Base-by-base conservation (phyloP, 2,888 invertebrate species). In the Diloba caeruleocephala region DNA sequence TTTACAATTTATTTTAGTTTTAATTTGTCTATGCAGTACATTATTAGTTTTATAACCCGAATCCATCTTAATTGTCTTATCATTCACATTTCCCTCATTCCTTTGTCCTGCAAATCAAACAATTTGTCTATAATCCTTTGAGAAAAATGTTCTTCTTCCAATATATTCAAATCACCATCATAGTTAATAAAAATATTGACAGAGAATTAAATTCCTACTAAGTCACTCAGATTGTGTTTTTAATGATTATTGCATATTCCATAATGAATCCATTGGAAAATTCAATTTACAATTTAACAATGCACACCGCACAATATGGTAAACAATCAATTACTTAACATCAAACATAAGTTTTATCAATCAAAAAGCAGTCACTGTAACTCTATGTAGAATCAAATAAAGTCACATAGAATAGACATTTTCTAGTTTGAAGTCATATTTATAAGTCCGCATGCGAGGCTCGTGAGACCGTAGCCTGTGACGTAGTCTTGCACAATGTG, bases 1-100 rank as follows among this genome's bases (percentile, higher is more conserved):
- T 72, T 53, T 71, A 73, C 68, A 72, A 19, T 50, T 59, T 46
- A 62, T 29, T 59, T 61, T 39, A 49, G 43, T 62, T 56, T 14
- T 34, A 29, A 19, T 34, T 49, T 33, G 41, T 36, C 53, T 54
- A 60, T 38, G 42, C 49, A 34, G 37, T 41, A 49, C 37, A 45
- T 57, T 44, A 15, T 44, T n/a, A n/a, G n/a, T n/a, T 38, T 49
- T 13, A 12, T 38, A 34, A 34, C 6, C 4, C 10, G 15, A 65
- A 36, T 19, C n/a, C 33, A 48, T 36, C 14, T 7, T 32, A 42
- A 32, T 12, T 17, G 32, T 32, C 8, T 9, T 29, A 29, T 29
- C 6, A 28, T 19, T 38, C 12, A 8, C 7, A 10, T 12, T 45
- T 33, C 5, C 14, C 7, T 26, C 12, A 25, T 9, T 45, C 6